These are phyloP conservation scores for Threskiornis aethiopicus DNA, from an alignment of 2,797 vertebrate species.

Conservation along the genomic window DNA sequence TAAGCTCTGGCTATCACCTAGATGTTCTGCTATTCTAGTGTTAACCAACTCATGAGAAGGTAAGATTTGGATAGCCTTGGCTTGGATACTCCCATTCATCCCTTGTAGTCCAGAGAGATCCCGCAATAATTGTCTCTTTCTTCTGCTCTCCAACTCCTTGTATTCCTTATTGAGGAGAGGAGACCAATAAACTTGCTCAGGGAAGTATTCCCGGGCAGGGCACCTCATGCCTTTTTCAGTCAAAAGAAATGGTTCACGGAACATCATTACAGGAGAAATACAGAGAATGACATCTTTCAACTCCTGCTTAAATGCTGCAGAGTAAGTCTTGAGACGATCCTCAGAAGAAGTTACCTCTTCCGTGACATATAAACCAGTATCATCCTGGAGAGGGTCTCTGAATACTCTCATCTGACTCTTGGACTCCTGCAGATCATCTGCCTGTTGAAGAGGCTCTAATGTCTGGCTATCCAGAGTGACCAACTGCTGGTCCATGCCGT, in stretches of 20 bases:
- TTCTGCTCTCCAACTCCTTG: slow-evolving; percentile 88
- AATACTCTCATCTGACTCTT: slow-evolving; percentile 80
- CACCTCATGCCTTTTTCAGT: slow-evolving; percentile 88
- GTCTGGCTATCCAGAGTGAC: slow-evolving; percentile 42
- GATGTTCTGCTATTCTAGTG: slow-evolving; percentile 86
- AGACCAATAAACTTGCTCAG: slow-evolving; percentile 92
- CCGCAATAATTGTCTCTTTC: slow-evolving; percentile 90
- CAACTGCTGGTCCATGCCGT: slow-evolving; percentile 66
- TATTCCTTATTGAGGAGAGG: slow-evolving; percentile 93
- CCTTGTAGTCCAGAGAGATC: slow-evolving; percentile 82
- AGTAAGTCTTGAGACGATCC: slow-evolving; percentile 89
- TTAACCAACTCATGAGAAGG: slow-evolving; percentile 89
- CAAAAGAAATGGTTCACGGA: slow-evolving; percentile 91
- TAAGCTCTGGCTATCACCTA: slow-evolving; percentile 83
- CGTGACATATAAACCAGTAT: slow-evolving; percentile 89
- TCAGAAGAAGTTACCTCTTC: slow-evolving; percentile 91
- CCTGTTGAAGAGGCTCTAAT: slow-evolving; percentile 56
- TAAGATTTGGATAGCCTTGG: slow-evolving; percentile 80
- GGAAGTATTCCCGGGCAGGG: slow-evolving; percentile 94
- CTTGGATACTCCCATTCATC: slow-evolving; percentile 77
- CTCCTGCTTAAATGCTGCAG: slow-evolving; percentile 91
- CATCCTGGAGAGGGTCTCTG: slow-evolving; percentile 94
- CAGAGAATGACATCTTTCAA: slow-evolving; percentile 94
- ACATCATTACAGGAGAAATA: slow-evolving; percentile 92
- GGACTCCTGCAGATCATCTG: slow-evolving; percentile 68